These are phyloP conservation scores for Craseonycteris thonglongyai DNA, from an alignment of 2,113 vertebrate species.

Conservation along the genomic window DNA sequence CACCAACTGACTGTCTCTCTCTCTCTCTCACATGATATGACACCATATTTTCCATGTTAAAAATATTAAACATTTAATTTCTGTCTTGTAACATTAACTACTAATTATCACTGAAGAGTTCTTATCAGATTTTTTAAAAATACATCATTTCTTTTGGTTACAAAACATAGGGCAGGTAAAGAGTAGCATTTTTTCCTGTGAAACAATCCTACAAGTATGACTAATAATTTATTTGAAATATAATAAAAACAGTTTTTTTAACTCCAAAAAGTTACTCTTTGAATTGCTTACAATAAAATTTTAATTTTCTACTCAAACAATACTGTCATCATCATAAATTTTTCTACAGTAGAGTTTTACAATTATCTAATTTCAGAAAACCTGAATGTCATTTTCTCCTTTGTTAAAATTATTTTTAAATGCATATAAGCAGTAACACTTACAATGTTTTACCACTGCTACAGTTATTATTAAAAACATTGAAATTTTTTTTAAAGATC, in stretches of 20 bases:
- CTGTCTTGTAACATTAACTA: background rate
- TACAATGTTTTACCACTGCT: background rate
- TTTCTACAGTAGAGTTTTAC: background rate
- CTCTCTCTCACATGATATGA: background rate
- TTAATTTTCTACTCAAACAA: conserved; percentile 19
- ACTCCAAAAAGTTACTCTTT: background rate
- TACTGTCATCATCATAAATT: background rate
- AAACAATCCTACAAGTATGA: background rate
- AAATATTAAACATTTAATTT: background rate
- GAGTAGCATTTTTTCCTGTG: background rate
- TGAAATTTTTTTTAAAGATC: background rate
- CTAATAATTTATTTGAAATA: background rate
- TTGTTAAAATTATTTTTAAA: conserved; percentile 11
- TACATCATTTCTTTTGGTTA: background rate
- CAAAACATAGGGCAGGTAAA: background rate
- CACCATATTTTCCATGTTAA: background rate
- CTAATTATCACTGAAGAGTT: background rate
- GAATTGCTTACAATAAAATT: background rate
- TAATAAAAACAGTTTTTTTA: background rate
- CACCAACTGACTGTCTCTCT: background rate
- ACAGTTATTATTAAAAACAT: background rate
- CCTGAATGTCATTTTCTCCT: background rate
- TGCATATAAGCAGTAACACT: background rate
- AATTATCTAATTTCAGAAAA: conserved; percentile 29
- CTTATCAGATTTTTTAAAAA: background rate